phyloP scores from a whole-genome alignment of 2,797 vertebrate genomes.

The Semotilus atromaculatus region DNA sequence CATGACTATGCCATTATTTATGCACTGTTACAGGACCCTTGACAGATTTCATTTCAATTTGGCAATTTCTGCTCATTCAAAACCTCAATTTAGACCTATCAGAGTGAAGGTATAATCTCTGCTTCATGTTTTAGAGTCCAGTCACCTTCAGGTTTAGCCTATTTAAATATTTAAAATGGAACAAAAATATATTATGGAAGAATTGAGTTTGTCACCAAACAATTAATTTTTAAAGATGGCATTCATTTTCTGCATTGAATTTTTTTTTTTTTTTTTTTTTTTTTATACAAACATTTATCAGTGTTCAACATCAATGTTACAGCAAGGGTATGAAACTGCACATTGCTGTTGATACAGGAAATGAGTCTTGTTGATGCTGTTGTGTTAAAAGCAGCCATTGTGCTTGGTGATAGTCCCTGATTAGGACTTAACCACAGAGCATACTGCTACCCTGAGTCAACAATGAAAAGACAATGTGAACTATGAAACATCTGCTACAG shows the following conservation, averaged over 20 bases:
- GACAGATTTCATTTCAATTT: not conserved
- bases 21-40: not conserved
- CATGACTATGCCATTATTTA: not conserved
- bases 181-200: not conserved
- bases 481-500: slow-evolving; percentile 9
- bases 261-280: not conserved
- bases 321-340: not conserved
- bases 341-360: slow-evolving; percentile 23
- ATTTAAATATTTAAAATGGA: not conserved
- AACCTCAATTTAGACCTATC: not conserved
- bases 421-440: slow-evolving; percentile 33
- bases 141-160: not conserved
- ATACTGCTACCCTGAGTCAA: slow-evolving; percentile 3
- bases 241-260: not conserved
- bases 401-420: slow-evolving; percentile 19
- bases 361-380: slow-evolving; percentile 2
- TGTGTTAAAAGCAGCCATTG: slow-evolving; percentile 30
- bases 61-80: not conserved
- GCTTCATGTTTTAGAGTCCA: not conserved
- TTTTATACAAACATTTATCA: not conserved
- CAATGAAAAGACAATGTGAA: slow-evolving; percentile 23
- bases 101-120: not conserved
- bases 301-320: not conserved
- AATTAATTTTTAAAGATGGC: not conserved
- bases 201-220: not conserved